A percentile compares a stretch with the other conserved stretches of the same genome.
Evolutionary conservation across 2,888 invertebrate species (phyloP).

Genomic region (Polylopha cassiicola): DNA sequence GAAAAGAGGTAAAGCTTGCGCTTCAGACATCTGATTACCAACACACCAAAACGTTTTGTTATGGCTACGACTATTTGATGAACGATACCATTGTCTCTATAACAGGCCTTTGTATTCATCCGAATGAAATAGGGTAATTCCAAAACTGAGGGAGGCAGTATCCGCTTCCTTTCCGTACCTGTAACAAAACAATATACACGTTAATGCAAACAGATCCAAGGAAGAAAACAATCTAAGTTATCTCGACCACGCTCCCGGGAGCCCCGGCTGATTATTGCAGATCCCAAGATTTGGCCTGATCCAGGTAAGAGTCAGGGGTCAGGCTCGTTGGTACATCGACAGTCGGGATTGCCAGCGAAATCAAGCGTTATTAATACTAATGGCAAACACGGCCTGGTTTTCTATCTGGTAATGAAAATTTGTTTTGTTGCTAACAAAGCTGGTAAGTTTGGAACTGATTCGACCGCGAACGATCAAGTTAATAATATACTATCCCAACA

Average conservation of each 20-base stretch:
- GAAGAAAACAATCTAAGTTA: conserved; percentile 35
- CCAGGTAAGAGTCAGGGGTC: conserved; percentile 26
- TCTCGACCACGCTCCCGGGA: conserved; percentile 29
- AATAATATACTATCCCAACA: no score
- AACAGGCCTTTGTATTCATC: conserved; percentile 7
- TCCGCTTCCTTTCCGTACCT: conserved; percentile 50
- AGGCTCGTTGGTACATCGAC: conserved; percentile 25
- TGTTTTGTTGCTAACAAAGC: conserved; percentile 28
- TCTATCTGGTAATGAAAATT: conserved; percentile 34
- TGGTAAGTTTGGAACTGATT: no score
- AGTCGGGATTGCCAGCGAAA: conserved; percentile 31
- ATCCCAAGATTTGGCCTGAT: conserved; percentile 22
- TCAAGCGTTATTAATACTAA: conserved; percentile 38
- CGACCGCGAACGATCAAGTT: no score
- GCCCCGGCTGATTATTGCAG: conserved; percentile 25
- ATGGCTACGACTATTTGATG: no score
- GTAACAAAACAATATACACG: conserved; percentile 53
- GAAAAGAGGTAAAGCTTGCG: no score
- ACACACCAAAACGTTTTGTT: no score
- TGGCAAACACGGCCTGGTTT: conserved; percentile 32
- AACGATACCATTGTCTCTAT: conserved; percentile 1
- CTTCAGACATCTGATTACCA: no score
- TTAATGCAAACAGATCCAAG: conserved; percentile 45
- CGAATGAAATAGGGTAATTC: conserved; percentile 6
- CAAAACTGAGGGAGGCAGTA: conserved; percentile 14